These are phyloP conservation scores for Camponotus pennsylvanicus DNA, from an alignment of 1,140 invertebrate species.

Conservation along the genomic window DNA sequence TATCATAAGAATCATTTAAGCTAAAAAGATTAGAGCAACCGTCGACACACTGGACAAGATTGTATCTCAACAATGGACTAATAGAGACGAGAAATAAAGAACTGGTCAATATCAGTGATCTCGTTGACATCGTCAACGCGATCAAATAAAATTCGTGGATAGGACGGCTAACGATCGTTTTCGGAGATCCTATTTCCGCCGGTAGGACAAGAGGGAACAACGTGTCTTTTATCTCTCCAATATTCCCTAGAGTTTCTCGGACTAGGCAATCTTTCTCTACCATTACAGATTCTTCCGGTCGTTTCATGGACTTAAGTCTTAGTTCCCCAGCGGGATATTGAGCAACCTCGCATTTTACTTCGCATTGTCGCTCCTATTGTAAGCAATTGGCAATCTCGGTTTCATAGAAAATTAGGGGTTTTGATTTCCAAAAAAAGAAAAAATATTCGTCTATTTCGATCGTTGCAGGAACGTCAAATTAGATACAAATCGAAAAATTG, in stretches of 20 bases:
- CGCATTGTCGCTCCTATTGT: conserved; percentile 4
- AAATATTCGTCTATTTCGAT: not conserved
- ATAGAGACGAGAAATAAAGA: conserved; percentile 34
- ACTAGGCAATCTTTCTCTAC: conserved; percentile 54
- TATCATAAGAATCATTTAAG: not conserved
- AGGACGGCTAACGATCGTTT: conserved; percentile 63
- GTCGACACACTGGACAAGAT: conserved; percentile 30
- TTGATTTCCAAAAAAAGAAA: not conserved
- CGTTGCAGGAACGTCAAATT: not conserved
- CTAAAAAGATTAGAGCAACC: conserved; percentile 11
- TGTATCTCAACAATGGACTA: conserved; percentile 39
- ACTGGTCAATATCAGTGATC: conserved; percentile 66
- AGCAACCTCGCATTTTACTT: conserved; percentile 16
- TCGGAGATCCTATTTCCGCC: conserved; percentile 61
- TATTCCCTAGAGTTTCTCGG: conserved; percentile 54
- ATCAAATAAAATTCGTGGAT: conserved; percentile 60
- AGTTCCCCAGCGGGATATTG: conserved; percentile 34
- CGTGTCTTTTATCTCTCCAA: conserved; percentile 69
- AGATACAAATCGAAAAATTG: conserved; percentile 3
- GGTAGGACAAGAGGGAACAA: conserved; percentile 62
- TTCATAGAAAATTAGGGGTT: conserved; percentile 4
- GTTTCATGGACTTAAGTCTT: conserved; percentile 51
- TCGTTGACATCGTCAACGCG: conserved; percentile 58
- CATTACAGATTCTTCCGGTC: conserved; percentile 53
- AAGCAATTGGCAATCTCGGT: not conserved